Evolutionary conservation across 2,888 invertebrate genomes (phyloP).

Genomic region (Oligia fasciuncula): DNA sequence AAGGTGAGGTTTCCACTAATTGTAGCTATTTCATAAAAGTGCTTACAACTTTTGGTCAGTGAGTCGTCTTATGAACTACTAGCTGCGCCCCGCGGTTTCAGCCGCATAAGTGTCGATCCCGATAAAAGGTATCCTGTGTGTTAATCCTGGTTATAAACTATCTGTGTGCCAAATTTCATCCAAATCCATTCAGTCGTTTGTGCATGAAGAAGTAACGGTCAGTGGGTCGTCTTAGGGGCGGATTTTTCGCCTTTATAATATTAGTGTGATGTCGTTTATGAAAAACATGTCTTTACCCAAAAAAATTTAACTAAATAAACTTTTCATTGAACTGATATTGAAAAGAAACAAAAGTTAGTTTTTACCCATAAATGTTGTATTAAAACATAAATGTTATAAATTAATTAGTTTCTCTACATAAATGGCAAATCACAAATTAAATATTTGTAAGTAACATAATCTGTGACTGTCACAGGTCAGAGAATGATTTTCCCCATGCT

Average conservation of each 20-base stretch:
- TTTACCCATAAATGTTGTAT: neutral
- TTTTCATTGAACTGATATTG: neutral
- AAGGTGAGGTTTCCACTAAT: conserved; percentile 85
- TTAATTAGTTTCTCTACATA: neutral
- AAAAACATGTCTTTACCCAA: neutral
- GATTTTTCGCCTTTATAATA: no score
- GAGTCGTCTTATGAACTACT: neutral
- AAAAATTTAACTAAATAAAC: neutral
- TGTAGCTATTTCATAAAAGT: neutral
- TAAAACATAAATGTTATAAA: neutral
- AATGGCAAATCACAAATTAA: conserved; percentile 3
- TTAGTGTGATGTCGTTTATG: neutral
- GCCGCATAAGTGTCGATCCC: no score
- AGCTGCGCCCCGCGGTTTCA: no score
- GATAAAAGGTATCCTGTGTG: no score
- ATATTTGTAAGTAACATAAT: neutral
- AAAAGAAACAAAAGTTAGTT: neutral
- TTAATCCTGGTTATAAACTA: no score
- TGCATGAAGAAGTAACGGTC: no score
- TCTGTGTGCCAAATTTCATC: no score
- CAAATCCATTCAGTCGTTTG: no score
- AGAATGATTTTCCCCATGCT: neutral
- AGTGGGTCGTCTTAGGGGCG: no score
- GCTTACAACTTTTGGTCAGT: neutral
- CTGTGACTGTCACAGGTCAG: neutral